phyloP scores from a whole-genome alignment of 1,140 invertebrate species.

The Platyscapa corneri region DNA sequence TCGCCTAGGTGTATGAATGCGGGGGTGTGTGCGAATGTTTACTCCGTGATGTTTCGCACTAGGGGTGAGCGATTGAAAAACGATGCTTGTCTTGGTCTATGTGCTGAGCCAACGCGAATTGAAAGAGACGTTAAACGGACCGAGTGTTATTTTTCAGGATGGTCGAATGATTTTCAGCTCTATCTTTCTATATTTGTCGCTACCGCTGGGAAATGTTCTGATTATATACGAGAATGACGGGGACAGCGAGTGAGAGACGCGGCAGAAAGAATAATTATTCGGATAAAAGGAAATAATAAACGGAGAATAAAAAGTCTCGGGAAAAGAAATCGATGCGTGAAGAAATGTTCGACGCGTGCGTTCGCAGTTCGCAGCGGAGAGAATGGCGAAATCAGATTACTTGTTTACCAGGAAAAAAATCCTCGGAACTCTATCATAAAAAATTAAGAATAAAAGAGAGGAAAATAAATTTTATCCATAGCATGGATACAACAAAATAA shows the following conservation, averaged over 20 bases:
- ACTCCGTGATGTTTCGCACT: not conserved
- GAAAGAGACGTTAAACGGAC: slow-evolving; percentile 37
- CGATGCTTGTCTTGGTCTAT: not conserved
- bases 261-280: not conserved
- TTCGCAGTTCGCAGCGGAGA: not conserved
- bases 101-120: slow-evolving; percentile 15
- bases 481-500: not conserved
- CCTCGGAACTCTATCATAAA: not conserved
- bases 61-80: slow-evolving; percentile 31
- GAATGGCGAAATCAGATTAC: slow-evolving; percentile 33
- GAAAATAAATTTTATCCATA: no score
- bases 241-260: slow-evolving; percentile 14
- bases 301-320: not conserved
- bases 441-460: not conserved
- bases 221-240: not conserved
- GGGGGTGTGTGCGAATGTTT: not conserved
- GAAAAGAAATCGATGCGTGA: slow-evolving; percentile 8
- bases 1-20: not conserved
- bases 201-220: not conserved
- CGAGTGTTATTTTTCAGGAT: slow-evolving; percentile 37
- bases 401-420: slow-evolving; percentile 28
- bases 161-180: slow-evolving; percentile 4
- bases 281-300: not conserved
- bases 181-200: slow-evolving; percentile 7
- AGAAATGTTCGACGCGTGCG: not conserved